A percentile compares a stretch with the other conserved stretches of the same genome.
These are phyloP conservation scores for Endomychus coccineus DNA, from an alignment of 2,888 invertebrate genomes.

Conservation along the genomic window DNA sequence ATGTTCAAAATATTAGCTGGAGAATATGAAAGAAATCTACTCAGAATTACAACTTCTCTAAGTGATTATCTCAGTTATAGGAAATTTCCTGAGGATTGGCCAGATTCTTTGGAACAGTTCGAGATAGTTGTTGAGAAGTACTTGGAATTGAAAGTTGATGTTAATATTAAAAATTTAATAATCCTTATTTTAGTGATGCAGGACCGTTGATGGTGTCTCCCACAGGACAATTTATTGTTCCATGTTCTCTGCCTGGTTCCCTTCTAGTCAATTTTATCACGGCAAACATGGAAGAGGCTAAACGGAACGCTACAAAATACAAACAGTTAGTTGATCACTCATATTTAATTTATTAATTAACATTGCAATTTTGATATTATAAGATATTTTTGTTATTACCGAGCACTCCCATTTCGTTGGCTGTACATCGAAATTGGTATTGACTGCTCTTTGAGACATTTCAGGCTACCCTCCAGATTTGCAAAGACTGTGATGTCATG, in stretches of 20 bases:
- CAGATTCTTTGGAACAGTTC: constrained; percentile 61
- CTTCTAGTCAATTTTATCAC: constrained; percentile 78
- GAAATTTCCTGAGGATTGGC: constrained; percentile 66
- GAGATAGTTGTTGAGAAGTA: constrained; percentile 87
- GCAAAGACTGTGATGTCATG: too few species aligned
- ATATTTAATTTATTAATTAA: too few species aligned
- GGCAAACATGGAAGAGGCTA: constrained; percentile 68
- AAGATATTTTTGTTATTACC: too few species aligned
- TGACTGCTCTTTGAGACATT: too few species aligned
- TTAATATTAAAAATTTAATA: constrained; percentile 1
- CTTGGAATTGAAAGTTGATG: constrained; percentile 23
- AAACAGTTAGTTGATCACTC: constrained; percentile 60
- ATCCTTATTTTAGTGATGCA: constrained; percentile 63
- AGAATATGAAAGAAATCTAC: constrained; percentile 76
- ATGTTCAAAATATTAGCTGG: constrained; percentile 85
- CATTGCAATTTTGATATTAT: too few species aligned
- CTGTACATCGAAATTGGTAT: too few species aligned
- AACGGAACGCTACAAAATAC: constrained; percentile 62
- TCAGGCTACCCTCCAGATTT: too few species aligned
- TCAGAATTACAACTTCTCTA: constrained; percentile 76
- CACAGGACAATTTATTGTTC: constrained; percentile 88
- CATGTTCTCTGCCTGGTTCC: constrained; percentile 83
- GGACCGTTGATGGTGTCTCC: constrained; percentile 91
- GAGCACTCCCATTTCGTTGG: too few species aligned
- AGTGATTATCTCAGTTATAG: constrained; percentile 63